These are phyloP conservation scores for Meles meles DNA, from an alignment of 2,113 vertebrate species.

Conservation along the genomic window DNA sequence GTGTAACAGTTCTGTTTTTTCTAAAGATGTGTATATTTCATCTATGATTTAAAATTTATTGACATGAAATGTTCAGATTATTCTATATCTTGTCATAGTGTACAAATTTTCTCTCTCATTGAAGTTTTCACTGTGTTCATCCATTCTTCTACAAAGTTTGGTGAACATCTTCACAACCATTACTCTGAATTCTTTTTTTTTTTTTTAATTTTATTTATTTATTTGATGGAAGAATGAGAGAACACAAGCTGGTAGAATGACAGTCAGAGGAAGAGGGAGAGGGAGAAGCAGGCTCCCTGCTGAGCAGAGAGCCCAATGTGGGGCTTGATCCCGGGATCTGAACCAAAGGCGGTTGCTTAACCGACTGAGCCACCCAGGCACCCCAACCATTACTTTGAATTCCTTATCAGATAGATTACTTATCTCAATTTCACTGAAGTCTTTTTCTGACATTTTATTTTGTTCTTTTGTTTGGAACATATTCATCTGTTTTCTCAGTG, in stretches of 20 bases:
- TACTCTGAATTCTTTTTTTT: neutral
- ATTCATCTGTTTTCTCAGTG: neutral
- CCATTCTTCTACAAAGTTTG: neutral
- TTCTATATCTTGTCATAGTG: neutral
- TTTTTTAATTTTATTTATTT: too few relatives aligned
- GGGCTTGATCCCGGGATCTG: too few relatives aligned
- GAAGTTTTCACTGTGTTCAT: neutral
- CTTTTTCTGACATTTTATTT: neutral
- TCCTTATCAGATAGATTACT: neutral
- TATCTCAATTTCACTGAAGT: neutral
- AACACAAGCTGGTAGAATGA: too few relatives aligned
- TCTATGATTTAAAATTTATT: neutral
- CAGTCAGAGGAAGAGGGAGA: too few relatives aligned
- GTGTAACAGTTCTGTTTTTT: neutral
- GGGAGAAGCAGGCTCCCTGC: too few relatives aligned
- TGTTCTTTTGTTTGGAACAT: neutral
- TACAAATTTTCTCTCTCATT: neutral
- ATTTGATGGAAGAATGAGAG: too few relatives aligned
- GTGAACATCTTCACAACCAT: neutral
- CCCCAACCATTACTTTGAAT: neutral
- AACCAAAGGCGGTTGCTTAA: neutral
- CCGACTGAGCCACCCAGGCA: neutral
- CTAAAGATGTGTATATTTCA: neutral
- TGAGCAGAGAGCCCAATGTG: too few relatives aligned
- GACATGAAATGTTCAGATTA: neutral